Percentiles rank a stretch among this genome's conserved stretches.
Evolutionary conservation across 2,113 vertebrate genomes (phyloP).

Genomic region (Thamnophis sirtalis): DNA sequence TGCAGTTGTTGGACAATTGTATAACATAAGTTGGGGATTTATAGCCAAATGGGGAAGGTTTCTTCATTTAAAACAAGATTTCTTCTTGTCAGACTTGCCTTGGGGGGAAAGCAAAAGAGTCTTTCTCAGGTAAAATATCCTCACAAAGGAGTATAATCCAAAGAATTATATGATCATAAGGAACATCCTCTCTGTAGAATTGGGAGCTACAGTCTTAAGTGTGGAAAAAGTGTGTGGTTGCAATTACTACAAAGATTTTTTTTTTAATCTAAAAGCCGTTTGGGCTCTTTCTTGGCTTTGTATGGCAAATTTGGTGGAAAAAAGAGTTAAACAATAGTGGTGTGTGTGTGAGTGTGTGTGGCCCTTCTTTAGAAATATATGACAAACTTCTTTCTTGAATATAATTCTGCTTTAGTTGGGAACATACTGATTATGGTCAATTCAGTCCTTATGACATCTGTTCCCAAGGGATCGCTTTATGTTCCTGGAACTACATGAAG

Average conservation of each 20-base stretch:
- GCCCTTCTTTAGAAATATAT: slow-evolving; percentile 3
- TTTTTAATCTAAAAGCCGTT: not conserved
- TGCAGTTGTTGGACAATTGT: not conserved
- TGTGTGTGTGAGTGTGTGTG: slow-evolving; percentile 4
- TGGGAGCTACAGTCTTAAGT: not conserved
- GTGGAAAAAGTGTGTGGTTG: not conserved
- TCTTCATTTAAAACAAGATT: not conserved
- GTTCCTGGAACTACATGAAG: not conserved
- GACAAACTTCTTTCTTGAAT: slow-evolving; percentile 9
- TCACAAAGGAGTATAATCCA: not conserved
- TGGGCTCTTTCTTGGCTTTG: not conserved
- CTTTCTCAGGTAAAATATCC: not conserved
- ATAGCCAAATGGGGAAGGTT: not conserved
- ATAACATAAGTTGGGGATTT: not conserved
- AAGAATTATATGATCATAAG: not conserved
- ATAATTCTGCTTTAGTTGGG: slow-evolving; percentile 28
- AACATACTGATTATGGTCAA: slow-evolving; percentile 36
- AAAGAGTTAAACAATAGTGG: not conserved
- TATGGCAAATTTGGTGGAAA: not conserved
- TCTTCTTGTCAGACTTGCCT: not conserved
- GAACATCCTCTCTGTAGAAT: not conserved
- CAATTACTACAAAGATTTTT: not conserved
- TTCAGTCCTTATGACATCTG: slow-evolving; percentile 31
- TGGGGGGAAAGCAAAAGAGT: not conserved
- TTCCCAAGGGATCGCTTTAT: not conserved